phyloP scores from a whole-genome alignment of 1,140 invertebrate species.

The Apis florea region DNA sequence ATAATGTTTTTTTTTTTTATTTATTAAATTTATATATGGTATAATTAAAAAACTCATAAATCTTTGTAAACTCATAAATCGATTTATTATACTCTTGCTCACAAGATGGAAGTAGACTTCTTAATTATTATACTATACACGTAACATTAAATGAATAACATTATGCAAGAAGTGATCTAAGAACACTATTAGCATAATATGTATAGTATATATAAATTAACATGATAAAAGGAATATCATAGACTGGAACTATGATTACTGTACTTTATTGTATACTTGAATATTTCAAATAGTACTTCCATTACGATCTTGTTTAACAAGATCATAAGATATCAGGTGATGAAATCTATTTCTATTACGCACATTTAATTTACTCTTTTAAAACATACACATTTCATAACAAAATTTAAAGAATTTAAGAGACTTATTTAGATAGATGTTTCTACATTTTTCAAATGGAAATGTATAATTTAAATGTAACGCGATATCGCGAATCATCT shows the following conservation, averaged over 20 bases:
- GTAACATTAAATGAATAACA: conserved; percentile 35
- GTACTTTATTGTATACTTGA: not conserved
- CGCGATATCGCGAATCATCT: conserved; percentile 29
- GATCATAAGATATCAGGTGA: not conserved
- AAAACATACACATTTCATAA: not conserved
- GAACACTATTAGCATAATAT: conserved; percentile 46
- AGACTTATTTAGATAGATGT: conserved; percentile 19
- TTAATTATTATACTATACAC: conserved; percentile 26
- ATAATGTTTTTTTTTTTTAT: not conserved
- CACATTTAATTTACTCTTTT: conserved; percentile 3
- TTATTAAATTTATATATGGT: not conserved
- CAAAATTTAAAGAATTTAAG: not conserved
- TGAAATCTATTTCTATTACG: conserved; percentile 3
- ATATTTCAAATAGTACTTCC: conserved; percentile 32
- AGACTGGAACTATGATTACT: conserved; percentile 30
- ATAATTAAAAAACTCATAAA: not conserved
- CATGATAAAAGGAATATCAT: conserved; percentile 8
- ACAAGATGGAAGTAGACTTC: conserved; percentile 32
- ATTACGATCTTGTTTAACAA: not conserved
- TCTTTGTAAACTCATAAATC: not conserved
- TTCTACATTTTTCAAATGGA: conserved; percentile 36
- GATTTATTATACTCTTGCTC: conserved; percentile 16
- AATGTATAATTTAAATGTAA: not conserved
- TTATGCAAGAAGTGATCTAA: conserved; percentile 41
- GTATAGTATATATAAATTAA: conserved; percentile 20